These are phyloP conservation scores for Stenurella melanura DNA, from an alignment of 2,888 invertebrate genomes.

Conservation along the genomic window DNA sequence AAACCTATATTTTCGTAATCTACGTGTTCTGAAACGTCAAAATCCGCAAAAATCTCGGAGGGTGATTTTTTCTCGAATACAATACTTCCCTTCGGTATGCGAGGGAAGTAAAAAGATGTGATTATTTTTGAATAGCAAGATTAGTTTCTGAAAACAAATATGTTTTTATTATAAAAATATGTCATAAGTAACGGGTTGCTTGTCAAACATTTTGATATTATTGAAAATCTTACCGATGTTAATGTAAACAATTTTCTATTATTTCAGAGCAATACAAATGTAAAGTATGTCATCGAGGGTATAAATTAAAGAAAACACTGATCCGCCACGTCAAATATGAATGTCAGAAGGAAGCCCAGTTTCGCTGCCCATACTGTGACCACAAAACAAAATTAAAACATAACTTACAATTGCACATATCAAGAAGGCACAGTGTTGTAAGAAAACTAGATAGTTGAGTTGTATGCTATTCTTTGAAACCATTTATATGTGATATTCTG, in stretches of 20 bases:
- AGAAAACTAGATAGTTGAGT: neutral
- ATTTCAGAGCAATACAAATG: constrained; percentile 2
- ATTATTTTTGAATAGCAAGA: no score
- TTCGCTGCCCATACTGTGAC: neutral
- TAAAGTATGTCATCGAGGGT: constrained; percentile 1
- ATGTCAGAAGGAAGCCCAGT: constrained; percentile 32
- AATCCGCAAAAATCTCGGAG: no score
- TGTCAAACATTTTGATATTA: no score
- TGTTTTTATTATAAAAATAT: no score
- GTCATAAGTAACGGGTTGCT: no score
- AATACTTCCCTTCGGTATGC: no score
- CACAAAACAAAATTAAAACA: neutral
- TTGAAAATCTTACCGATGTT: neutral
- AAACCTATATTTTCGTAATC: no score
- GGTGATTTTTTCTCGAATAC: no score
- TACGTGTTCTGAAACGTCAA: no score
- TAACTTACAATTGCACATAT: constrained; percentile 1
- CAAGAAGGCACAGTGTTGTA: neutral
- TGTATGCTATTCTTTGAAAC: neutral
- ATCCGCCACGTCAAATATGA: constrained; percentile 48
- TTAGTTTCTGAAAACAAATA: no score
- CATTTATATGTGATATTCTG: neutral
- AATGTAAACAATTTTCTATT: neutral
- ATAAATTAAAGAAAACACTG: constrained; percentile 45
- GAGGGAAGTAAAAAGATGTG: no score